Evolutionary conservation across 1,140 invertebrate genomes (phyloP).

Genomic region (Zophobas atratus): DNA sequence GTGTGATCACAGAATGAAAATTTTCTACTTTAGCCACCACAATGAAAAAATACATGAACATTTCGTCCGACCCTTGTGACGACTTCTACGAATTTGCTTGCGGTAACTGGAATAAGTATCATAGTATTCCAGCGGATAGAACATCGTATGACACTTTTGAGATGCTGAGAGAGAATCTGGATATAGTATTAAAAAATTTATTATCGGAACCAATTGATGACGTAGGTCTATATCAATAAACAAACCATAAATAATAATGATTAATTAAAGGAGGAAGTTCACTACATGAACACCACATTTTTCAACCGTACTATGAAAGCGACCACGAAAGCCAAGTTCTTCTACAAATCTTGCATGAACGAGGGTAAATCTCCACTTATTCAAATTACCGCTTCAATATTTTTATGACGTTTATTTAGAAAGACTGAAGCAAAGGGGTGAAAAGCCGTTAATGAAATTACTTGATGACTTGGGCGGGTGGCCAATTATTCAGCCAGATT

Average conservation of each 20-base stretch:
- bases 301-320: conserved; percentile 70
- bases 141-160: conserved; percentile 88
- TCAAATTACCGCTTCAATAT: conserved; percentile 36
- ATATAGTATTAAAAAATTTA: conserved; percentile 78
- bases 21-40: conserved; percentile 69
- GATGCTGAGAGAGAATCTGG: conserved; percentile 83
- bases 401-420: conserved; percentile 66
- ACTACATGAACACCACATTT: conserved; percentile 1
- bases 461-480: conserved; percentile 86
- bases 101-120: conserved; percentile 87
- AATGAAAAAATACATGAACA: conserved; percentile 87
- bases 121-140: conserved; percentile 89
- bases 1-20: conserved; percentile 6
- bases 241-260: neutral
- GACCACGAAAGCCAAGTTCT: conserved; percentile 81
- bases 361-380: conserved; percentile 70
- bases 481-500: conserved; percentile 82
- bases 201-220: conserved; percentile 71
- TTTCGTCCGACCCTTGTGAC: conserved; percentile 83
- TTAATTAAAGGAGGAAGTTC: conserved; percentile 5
- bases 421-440: conserved; percentile 77
- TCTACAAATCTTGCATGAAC: conserved; percentile 91
- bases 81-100: conserved; percentile 95
- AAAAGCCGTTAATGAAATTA: conserved; percentile 80
- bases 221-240: neutral